Conservation (phyloP, 2,888 invertebrate genomes). For the Fragum sueziense region DNA sequence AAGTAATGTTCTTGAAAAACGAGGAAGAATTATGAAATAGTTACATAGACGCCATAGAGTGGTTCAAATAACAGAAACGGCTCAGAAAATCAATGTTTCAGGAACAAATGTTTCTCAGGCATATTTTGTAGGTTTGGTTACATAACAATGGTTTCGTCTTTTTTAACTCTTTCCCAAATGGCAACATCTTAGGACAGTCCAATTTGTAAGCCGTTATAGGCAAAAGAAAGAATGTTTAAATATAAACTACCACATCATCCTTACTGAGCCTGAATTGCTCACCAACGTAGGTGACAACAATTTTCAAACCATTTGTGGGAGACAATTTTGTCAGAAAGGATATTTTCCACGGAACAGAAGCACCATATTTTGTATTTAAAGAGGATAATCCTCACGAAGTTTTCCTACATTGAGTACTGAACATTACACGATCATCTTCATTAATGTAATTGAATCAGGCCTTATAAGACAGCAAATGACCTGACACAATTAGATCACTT, state of each 20-base stretch:
- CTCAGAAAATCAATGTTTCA: not conserved
- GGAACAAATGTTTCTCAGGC: not conserved
- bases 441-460: not conserved
- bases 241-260: no score
- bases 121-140: not conserved
- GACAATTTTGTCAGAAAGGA: no score
- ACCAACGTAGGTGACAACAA: no score
- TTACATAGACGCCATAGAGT: not conserved
- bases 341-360: no score
- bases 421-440: not conserved
- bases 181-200: no score
- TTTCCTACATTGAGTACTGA: not conserved
- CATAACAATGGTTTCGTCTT: not conserved
- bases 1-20: not conserved
- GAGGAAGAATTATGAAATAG: constrained; percentile 9
- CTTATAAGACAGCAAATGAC: not conserved
- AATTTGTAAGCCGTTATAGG: no score
- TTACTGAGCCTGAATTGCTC: no score
- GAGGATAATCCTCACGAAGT: no score
- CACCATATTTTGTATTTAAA: no score
- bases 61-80: not conserved
- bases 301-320: no score
- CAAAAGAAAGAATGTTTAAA: not conserved
- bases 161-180: not conserved
- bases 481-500: not conserved